Percentiles rank a stretch among this genome's conserved stretches.
phyloP scores from a whole-genome alignment of 2,797 vertebrate species.

The Arnoldichthys spilopterus region DNA sequence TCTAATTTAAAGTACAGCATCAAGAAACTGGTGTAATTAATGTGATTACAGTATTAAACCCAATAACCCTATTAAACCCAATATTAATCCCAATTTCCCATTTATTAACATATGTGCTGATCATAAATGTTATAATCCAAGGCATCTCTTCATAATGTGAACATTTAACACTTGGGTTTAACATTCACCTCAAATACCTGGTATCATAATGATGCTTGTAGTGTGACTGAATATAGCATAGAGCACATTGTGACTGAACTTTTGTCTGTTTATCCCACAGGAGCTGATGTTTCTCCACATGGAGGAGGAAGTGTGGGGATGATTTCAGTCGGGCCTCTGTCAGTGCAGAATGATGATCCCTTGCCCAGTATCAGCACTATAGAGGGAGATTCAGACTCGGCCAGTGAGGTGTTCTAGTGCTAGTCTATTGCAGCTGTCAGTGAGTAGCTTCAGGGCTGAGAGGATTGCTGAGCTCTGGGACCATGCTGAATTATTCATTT shows the following conservation, averaged over 20 bases:
- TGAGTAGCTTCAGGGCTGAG: conserved; percentile 14
- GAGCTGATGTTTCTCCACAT: conserved; percentile 46
- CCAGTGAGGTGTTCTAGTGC: conserved; percentile 76
- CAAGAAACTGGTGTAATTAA: too few relatives aligned
- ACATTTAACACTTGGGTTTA: conserved; percentile 9
- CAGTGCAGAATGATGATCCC: conserved; percentile 54
- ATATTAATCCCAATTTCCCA: too few relatives aligned
- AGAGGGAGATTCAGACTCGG: conserved; percentile 67
- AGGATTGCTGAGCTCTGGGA: neutral
- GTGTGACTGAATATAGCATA: neutral
- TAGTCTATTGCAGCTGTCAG: neutral
- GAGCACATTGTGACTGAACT: neutral
- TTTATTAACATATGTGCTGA: too few relatives aligned
- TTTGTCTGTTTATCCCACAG: conserved; percentile 63
- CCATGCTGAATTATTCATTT: conserved; percentile 37
- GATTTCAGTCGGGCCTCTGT: conserved; percentile 71
- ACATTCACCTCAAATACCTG: neutral
- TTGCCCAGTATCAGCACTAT: conserved; percentile 64
- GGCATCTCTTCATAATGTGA: neutral
- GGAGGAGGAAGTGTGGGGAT: conserved; percentile 48
- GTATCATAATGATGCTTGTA: neutral
- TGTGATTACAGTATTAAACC: too few relatives aligned
- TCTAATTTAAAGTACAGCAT: too few relatives aligned
- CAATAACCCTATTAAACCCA: too few relatives aligned
- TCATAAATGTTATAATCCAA: too few relatives aligned